These are phyloP conservation scores for Procambarus virginalis DNA, from an alignment of 1,140 invertebrate species.

Conservation along the genomic window DNA sequence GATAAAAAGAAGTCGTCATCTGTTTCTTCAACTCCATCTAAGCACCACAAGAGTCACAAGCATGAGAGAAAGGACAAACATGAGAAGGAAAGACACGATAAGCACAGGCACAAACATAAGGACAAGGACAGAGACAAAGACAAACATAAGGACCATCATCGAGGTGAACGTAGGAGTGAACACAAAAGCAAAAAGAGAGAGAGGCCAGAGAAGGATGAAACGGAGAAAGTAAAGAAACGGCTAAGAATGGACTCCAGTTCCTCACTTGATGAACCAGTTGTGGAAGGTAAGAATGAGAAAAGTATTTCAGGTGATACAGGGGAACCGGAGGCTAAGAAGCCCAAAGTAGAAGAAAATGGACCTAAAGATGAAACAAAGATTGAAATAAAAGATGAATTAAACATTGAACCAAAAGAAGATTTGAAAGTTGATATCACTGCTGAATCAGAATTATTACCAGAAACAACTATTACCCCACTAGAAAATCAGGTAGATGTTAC, in stretches of 20 bases:
- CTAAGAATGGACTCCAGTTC: constrained; percentile 42
- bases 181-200: constrained; percentile 34
- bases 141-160: constrained; percentile 19
- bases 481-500: constrained; percentile 12
- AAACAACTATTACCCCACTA: not conserved
- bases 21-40: constrained; percentile 5
- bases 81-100: constrained; percentile 25
- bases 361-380: not conserved
- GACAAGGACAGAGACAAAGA: constrained; percentile 23
- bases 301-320: not conserved
- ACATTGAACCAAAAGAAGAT: constrained; percentile 1
- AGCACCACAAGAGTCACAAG: constrained; percentile 39
- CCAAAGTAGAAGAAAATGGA: not conserved
- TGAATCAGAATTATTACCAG: not conserved
- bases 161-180: constrained; percentile 12
- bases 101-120: constrained; percentile 12
- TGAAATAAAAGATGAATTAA: not conserved
- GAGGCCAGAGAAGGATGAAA: constrained; percentile 19
- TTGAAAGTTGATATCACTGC: not conserved
- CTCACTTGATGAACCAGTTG: constrained; percentile 21
- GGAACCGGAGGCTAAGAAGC: not conserved
- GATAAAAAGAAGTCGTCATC: constrained; percentile 33
- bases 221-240: constrained; percentile 35
- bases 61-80: constrained; percentile 40
- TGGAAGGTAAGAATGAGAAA: constrained; percentile 28